Base-by-base conservation (phyloP, 2,888 invertebrate genomes). In the Heteromyza rotundicornis region DNA sequence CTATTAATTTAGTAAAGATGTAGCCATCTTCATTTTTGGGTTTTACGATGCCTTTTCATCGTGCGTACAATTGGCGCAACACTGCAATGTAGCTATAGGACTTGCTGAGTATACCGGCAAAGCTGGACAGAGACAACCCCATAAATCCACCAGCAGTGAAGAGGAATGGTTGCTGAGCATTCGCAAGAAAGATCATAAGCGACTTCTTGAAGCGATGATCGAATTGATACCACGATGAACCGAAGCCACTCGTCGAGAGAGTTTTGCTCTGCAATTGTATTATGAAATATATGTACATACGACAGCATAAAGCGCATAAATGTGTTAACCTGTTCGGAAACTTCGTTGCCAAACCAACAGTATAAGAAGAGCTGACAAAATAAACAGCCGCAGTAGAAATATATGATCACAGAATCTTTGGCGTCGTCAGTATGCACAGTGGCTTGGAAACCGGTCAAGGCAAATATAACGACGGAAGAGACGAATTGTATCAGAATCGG, bases 291-390 rank as follows among this genome's bases (percentile, higher is more conserved):
- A n/a, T n/a, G n/a, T n/a, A n/a, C n/a, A n/a, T n/a, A n/a, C n/a
- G n/a, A n/a, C n/a, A n/a, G n/a, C n/a, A n/a, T n/a, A 2, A 2
- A 5, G 10, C 2, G 10, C 35, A 53, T 27, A 10, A 27, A 27
- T 27, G 7, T 27, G 12, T 51, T 12, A 47, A 74, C 76, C 72
- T 75, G 73, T 17, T 74, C 75, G 35, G 68, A 70, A 1, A 75
- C 73, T 55, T 77, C 74, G 57, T 76, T 79, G n/a, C 75, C 78
- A 55, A 74, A 77, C 72, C 74, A 80, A 54, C 78, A 80, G 32
- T 75, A 77, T 1, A 73, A 22, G 8, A 77, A 74, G 2, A 80
- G 62, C 24, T 80, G 70, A 2, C 66, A 68, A 16, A 79, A 69
- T 22, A 76, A 68, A 47, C 77, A 77, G 52, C 68, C 63, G 14